Evolutionary conservation across 2,888 invertebrate genomes (phyloP).

Genomic region (Drosophila paranaensis): DNA sequence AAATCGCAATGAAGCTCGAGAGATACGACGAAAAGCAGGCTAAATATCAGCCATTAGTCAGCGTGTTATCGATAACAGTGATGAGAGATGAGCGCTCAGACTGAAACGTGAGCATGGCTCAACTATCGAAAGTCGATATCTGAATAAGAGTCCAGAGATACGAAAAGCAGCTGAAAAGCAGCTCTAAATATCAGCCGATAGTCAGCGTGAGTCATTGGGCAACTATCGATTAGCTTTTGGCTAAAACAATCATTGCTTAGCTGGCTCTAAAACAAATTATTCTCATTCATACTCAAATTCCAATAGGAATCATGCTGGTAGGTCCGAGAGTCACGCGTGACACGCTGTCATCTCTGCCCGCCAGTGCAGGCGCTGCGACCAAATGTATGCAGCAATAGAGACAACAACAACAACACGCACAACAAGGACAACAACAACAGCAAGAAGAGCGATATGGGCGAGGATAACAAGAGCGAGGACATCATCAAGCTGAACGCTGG

Average conservation of each 20-base stretch:
- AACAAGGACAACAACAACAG: constrained; percentile 18
- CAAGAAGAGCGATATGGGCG: not conserved
- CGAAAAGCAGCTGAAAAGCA: no score
- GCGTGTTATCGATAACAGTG: not conserved
- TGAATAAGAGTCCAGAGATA: no score
- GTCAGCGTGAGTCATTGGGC: no score
- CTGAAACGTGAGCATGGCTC: not conserved
- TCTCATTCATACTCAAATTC: not conserved
- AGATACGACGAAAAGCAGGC: no score
- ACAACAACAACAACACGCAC: constrained; percentile 11
- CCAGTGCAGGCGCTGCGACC: constrained; percentile 42
- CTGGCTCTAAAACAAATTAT: not conserved
- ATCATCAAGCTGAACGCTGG: constrained; percentile 31
- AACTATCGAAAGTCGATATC: not conserved
- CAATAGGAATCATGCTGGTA: no score
- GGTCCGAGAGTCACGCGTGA: no score
- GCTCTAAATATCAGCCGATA: no score
- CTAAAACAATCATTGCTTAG: not conserved
- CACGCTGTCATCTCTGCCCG: constrained; percentile 8
- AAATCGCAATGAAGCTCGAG: no score
- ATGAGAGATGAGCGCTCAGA: no score
- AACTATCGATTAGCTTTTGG: not conserved
- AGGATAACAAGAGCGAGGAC: constrained; percentile 23
- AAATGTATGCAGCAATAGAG: constrained; percentile 31
- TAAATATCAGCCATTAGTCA: no score